Evolutionary conservation across 2,797 vertebrate genomes (phyloP), one percentile per base, ranked within the genome.

Genomic region (Myotis findleyi): DNA sequence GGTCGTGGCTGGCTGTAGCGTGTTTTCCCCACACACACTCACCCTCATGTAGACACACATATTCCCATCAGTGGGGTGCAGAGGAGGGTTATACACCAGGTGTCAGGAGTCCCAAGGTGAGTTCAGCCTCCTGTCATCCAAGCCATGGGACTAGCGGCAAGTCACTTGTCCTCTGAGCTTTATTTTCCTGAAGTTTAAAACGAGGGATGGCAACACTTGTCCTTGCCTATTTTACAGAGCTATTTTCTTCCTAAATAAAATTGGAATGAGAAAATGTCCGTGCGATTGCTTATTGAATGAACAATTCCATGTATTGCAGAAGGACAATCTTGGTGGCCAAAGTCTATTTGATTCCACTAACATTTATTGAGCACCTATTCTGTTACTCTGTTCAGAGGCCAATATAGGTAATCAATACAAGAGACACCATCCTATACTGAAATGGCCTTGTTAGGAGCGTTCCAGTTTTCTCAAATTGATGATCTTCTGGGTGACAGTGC

Each of bases 401-500:
- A 62, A 6, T 23, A n/a, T 47, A 64, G 66, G 18, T 38, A 51
- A 75, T 89, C 93, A 59, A 4, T 59, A 55, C 1, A 33, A 55
- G 80, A 79, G 81, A 30, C 10, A 38, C 85, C 49, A 2, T 17
- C 36, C 17, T 88, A 6, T 76, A 5, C 75, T 83, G 75, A 94
- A 94, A 89, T 89, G 68, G 94, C 33, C 73, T 90, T 51, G 62
- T 83, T 81, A 66, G 57, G 85, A 88, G 92, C 53, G 90, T 93
- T 96, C 93, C 71, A 66, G 91, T 96, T 96, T 81, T 92, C 55
- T 94, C 55, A 72, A 91, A 95, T 94, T 94, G 81, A 0, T 93
- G 91, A 95, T 96, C 92, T 96, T 96, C 93, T 81, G 88, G 86
- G 51, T 96, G 94, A 96, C 92, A 96, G 80, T 93, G 38, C 92